Base-by-base conservation (phyloP, 2,888 invertebrate species). In the Trimorus sp. region DNA sequence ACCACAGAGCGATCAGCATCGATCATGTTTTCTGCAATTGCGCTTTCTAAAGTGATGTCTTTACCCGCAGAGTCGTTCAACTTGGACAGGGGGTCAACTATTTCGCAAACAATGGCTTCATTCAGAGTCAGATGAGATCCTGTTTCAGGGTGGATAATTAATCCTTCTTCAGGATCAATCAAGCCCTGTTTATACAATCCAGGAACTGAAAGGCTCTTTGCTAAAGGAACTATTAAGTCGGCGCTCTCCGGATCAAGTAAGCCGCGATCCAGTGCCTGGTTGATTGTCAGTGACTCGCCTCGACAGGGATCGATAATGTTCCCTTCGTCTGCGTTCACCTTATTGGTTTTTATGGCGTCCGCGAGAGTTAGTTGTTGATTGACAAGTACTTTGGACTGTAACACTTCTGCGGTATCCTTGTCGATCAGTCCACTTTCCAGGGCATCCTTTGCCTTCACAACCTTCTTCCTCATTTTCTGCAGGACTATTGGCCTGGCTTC, bases 151-250 rank as follows among this genome's bases (percentile, higher is more conserved):
- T 98, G 98, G 84, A 98, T 94, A 78, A 97, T 95, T 92, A 95
- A 96, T 82, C 95, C 94, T 12, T 94, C 94, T 40, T 92, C 92
- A 5, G 94, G 94, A 90, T 97, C 96, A 84, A 98, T 94, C 42
- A 98, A 94, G 60, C 98, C 98, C 92, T 98, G 97, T 84, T 95
- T 94, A 83, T 97, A 94, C 56, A 98, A 93, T 92, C 97, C 97
- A 9, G 97, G 96, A 85, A 98, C 93, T 0, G 97, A 95, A 14
- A 98, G 92, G 89, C 96, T 96, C 89, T 95, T 95, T 56, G 95
- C 97, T 79, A 97, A 92, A 36, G 98, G 97, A 86, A 97, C 93
- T 40, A 97, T 92, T 82, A 97, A 92, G 89, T 96, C 96, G 62
- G 95, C 95, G 75, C 95, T 95, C 84, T 95, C 94, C 1, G 95